Evolutionary conservation across 1,140 invertebrate genomes (phyloP).

Genomic region (Dufourea novaeangliae): DNA sequence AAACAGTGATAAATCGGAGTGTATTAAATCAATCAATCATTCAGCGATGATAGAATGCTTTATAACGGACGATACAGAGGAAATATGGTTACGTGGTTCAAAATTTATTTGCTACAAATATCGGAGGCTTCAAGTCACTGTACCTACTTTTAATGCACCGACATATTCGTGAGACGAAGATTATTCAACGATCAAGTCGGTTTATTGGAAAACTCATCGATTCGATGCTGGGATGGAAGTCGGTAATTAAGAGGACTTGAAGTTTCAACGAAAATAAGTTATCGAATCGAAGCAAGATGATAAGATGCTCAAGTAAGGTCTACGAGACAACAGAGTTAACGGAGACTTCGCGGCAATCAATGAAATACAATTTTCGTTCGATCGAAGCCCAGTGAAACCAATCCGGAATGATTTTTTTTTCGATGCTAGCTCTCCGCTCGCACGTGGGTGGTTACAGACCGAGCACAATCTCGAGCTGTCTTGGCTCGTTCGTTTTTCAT

Average conservation of each 20-base stretch:
- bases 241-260: neutral
- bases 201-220: constrained; percentile 1
- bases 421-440: neutral
- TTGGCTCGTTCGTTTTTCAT: constrained; percentile 43
- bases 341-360: neutral
- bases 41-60: neutral
- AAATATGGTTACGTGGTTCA: neutral
- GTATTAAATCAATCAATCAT: neutral
- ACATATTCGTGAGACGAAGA: neutral
- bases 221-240: neutral
- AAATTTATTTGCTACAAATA: neutral
- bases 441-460: constrained; percentile 43
- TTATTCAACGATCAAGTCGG: constrained; percentile 6
- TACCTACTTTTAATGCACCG: neutral
- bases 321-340: too few relatives aligned
- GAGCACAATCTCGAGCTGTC: constrained; percentile 25
- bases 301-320: neutral
- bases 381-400: neutral
- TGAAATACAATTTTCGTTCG: constrained; percentile 49
- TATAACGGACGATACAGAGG: neutral
- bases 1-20: neutral
- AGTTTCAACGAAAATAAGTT: neutral
- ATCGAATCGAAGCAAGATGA: neutral
- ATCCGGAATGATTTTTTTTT: constrained; percentile 31
- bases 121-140: neutral